Conservation (phyloP, 2,888 invertebrate genomes). For the Acleris emargana region DNA sequence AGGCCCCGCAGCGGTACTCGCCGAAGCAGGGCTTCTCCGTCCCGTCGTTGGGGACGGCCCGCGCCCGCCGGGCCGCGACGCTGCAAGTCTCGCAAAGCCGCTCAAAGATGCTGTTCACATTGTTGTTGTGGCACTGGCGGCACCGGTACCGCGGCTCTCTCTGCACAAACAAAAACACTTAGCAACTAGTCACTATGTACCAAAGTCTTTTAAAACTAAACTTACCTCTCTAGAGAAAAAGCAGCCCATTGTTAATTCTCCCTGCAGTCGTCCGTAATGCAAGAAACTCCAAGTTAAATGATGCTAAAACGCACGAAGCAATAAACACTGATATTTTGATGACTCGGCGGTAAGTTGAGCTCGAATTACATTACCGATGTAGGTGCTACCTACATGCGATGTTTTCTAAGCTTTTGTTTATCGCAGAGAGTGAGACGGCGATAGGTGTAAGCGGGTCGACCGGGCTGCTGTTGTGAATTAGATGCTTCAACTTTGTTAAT, state of each 20-base stretch:
- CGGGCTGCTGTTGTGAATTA: too few species aligned
- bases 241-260: conserved; percentile 24
- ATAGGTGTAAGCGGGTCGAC: too few species aligned
- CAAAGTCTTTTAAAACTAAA: background rate
- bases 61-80: conserved; percentile 2
- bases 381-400: conserved; percentile 1
- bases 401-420: conserved; percentile 2
- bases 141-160: conserved; percentile 2
- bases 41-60: background rate
- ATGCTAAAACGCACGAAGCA: conserved; percentile 9
- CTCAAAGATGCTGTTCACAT: conserved; percentile 21
- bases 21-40: conserved; percentile 24
- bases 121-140: conserved; percentile 12
- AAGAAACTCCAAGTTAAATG: conserved; percentile 14
- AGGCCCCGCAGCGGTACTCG: conserved; percentile 29
- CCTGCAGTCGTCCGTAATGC: conserved; percentile 8
- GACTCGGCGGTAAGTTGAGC: conserved; percentile 7
- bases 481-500: too few species aligned
- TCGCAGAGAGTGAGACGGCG: background rate
- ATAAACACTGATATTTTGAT: conserved; percentile 8
- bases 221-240: conserved; percentile 17
- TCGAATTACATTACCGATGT: conserved; percentile 11
- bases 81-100: conserved; percentile 15
- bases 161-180: conserved; percentile 2
- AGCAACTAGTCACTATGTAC: background rate